Evolutionary conservation across 2,113 vertebrate genomes (phyloP).

Genomic region (Pangasianodon gigas): DNA sequence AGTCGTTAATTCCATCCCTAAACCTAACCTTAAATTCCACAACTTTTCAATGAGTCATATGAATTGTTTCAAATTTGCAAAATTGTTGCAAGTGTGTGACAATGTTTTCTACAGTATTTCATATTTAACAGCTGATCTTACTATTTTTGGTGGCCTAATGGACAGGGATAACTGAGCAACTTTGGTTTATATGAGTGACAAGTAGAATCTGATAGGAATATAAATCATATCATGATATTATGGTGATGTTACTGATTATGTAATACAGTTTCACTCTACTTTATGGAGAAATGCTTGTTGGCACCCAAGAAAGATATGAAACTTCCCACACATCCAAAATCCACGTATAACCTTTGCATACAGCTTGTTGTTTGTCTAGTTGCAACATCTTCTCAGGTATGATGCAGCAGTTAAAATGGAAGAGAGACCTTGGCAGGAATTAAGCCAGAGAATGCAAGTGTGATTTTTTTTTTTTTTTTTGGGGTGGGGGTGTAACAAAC

Average conservation of each 20-base stretch:
- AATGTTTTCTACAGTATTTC: no score
- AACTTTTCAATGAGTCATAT: no score
- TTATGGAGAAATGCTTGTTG: not conserved
- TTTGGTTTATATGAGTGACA: no score
- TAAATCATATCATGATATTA: not conserved
- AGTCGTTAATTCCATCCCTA: no score
- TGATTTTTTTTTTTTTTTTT: not conserved
- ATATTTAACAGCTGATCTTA: no score
- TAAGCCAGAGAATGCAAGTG: not conserved
- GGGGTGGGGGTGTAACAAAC: not conserved
- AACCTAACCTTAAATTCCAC: no score
- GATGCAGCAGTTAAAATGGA: not conserved
- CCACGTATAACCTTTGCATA: not conserved
- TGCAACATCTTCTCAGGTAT: not conserved
- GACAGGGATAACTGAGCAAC: no score
- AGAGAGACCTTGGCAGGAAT: not conserved
- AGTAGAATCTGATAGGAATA: no score
- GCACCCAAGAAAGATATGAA: not conserved
- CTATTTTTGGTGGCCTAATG: no score
- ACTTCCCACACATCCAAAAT: not conserved
- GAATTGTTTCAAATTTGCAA: no score
- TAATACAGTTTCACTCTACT: not conserved
- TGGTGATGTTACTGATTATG: not conserved
- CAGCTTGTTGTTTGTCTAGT: not conserved
- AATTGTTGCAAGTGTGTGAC: no score